Base-by-base conservation (phyloP, 2,888 invertebrate species). In the Epinotia nisella region DNA sequence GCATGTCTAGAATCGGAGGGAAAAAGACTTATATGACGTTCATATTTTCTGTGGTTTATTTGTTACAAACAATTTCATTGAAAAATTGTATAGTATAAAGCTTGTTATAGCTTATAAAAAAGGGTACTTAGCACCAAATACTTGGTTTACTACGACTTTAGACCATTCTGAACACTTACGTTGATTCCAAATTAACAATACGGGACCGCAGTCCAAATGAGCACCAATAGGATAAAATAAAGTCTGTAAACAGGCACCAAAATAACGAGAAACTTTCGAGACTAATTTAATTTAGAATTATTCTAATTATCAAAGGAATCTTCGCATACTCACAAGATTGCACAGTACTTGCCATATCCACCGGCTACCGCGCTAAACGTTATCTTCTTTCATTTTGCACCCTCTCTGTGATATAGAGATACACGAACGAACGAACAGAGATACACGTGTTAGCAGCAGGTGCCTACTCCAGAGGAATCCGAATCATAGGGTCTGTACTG, bases 81-180 rank as follows among this genome's bases (percentile, higher is more conserved):
- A 35, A 76, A 45, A 78, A 77, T 78, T 79, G 78, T 78, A 80
- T 77, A 79, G 76, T 82, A 76, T 73, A 84, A 83, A 76, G 75
- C 76, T 56, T 80, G 83, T 84, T 81, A 79, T 80, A 78, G 80
- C 77, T 78, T 75, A 71, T 70, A 74, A 70, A 64, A 69, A 72
- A 67, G 66, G 66, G 67, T 70, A 58, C 70, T 80, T 92, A 92
- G 92, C 92, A 92, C 92, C 92, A 85, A 87, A 86, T 86, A 83
- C 82, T 87, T 86, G 85, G 79, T 83, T 83, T 82, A 80, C 83
- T 80, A 82, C 77, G 83, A 82, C 79, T 91, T 92, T 91, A 91
- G 91, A 92, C 85, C 90, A 89, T 86, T 83, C 83, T 91, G 92
- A 91, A 92, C 91, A 91, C 92, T 86, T 89, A 82, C 84, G 89